Conservation (phyloP, 2,888 invertebrate species). For the Cinara cedri region DNA sequence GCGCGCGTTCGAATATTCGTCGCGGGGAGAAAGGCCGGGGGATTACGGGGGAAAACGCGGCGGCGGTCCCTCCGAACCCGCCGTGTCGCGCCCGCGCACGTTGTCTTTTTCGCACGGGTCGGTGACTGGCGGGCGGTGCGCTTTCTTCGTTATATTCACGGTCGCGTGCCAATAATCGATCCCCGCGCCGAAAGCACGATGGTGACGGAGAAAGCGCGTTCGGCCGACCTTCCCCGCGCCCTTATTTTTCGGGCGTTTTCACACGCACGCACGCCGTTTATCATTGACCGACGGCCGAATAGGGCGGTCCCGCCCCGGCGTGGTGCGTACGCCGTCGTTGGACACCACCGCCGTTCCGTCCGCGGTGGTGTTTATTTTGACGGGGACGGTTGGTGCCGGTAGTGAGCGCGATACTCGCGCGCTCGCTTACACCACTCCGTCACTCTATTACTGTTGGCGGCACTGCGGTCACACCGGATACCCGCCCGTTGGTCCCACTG, state of each 20-base stretch:
- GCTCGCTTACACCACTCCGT: not conserved
- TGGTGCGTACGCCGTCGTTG: not conserved
- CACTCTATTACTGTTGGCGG: conserved; percentile 44
- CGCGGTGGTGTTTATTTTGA: conserved; percentile 42
- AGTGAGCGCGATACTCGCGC: conserved; percentile 1
- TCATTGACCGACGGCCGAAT: conserved; percentile 42
- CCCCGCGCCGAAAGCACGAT: not conserved
- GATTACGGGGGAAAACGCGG: not conserved
- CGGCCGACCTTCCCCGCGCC: conserved; percentile 24
- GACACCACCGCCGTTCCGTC: not conserved
- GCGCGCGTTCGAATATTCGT: conserved; percentile 12
- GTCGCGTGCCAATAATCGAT: conserved; percentile 55
- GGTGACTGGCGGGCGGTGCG: not conserved
- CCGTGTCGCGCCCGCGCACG: conserved; percentile 13
- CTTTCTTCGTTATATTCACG: conserved; percentile 31
- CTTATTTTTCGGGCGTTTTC: conserved; percentile 52
- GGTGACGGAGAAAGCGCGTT: conserved; percentile 24
- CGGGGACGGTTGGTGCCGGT: conserved; percentile 20
- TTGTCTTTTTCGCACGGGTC: not conserved
- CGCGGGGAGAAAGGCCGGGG: not conserved
- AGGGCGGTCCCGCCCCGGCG: conserved; percentile 14
- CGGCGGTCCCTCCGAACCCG: not conserved
- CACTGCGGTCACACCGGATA: conserved; percentile 52
- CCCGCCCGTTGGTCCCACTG: conserved; percentile 53
- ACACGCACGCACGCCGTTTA: conserved; percentile 53